These are phyloP conservation scores for Mesocentrotus franciscanus DNA, from an alignment of 53 echinoderm and acorn worm genomes.

Conservation along the genomic window DNA sequence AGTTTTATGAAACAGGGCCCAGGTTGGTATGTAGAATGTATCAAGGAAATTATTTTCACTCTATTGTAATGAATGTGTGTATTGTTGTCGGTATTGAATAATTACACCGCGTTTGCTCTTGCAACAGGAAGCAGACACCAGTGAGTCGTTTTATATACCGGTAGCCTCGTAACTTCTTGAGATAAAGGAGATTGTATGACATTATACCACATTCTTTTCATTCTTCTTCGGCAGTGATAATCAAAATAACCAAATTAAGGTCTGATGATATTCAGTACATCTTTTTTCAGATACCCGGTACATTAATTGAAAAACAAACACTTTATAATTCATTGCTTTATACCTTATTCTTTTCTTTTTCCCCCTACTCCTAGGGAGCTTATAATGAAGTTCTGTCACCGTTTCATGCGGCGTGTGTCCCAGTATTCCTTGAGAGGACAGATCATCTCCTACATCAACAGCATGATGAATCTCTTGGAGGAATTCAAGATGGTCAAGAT, in stretches of 20 bases:
- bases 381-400: constrained; percentile 85
- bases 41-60: neutral
- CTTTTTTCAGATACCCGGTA: too few species aligned
- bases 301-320: too few species aligned
- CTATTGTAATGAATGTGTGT: neutral
- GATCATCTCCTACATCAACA: constrained; percentile 93
- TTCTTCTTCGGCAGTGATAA: too few species aligned
- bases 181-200: too few species aligned
- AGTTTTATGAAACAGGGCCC: too few species aligned
- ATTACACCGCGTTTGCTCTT: neutral
- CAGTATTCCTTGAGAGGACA: constrained; percentile 98
- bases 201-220: too few species aligned
- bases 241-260: neutral
- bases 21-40: neutral
- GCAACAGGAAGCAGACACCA: too few species aligned
- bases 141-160: too few species aligned
- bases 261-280: too few species aligned
- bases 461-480: constrained; percentile 78
- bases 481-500: constrained; percentile 79
- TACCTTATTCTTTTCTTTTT: neutral
- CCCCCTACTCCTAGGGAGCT: constrained; percentile 66
- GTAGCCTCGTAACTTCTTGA: too few species aligned
- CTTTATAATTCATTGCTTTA: neutral
- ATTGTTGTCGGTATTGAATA: neutral
- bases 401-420: constrained; percentile 87